These are phyloP conservation scores for Gymnothorax reevesii DNA, from an alignment of 2,797 vertebrate species.

Conservation along the genomic window DNA sequence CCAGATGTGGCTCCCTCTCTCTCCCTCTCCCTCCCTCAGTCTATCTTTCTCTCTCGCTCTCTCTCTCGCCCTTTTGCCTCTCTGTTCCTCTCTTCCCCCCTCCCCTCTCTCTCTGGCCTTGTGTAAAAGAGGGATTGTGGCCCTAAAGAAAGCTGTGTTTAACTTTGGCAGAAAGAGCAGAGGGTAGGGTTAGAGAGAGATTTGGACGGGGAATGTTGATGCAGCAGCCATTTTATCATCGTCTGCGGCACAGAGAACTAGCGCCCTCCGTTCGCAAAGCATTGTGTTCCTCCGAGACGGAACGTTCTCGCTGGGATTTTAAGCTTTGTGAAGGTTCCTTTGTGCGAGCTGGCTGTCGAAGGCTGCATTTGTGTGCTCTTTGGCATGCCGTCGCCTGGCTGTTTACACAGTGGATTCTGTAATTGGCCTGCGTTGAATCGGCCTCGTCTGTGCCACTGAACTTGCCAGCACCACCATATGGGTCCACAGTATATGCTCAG, in stretches of 20 bases:
- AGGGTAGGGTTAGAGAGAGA: background rate
- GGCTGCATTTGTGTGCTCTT: background rate
- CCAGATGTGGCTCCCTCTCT: slow-evolving; percentile 62
- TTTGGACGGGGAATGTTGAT: background rate
- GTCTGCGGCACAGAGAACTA: background rate
- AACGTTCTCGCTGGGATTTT: background rate
- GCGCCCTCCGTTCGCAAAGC: background rate
- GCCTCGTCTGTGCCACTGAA: too few relatives aligned
- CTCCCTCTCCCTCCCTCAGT: background rate
- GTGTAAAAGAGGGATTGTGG: background rate
- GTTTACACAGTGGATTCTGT: background rate
- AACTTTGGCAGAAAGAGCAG: background rate
- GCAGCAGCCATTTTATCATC: background rate
- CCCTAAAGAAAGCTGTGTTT: background rate
- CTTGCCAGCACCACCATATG: background rate
- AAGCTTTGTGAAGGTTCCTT: background rate
- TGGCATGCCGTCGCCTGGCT: background rate
- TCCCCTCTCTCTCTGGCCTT: background rate
- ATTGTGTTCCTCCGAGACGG: background rate
- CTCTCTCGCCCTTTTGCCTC: too few relatives aligned
- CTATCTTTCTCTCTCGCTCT: slow-evolving; percentile 29
- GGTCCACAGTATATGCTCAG: background rate
- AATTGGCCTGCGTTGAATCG: too few relatives aligned
- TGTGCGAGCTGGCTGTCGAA: background rate
- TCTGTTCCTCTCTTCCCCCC: background rate